Evolutionary conservation across 2,888 invertebrate genomes (phyloP), one percentile per base, ranked within the genome.

Genomic region (Synergus gifuensis): DNA sequence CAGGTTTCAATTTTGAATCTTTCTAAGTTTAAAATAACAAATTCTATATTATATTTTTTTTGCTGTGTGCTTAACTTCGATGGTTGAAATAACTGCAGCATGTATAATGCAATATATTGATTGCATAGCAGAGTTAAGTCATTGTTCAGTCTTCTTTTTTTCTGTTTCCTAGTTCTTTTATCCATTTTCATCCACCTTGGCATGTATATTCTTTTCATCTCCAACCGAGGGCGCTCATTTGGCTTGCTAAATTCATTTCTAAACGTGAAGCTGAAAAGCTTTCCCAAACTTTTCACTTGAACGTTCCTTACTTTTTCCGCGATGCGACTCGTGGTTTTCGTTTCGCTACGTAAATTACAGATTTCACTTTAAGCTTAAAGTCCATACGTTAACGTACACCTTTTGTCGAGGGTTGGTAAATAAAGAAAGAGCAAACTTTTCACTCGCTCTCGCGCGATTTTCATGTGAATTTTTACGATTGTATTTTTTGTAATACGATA

Each of bases 211-310:
- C n/a, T 73, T 22, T 28, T n/a, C 46, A 73, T 42, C 16, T 12
- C 16, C 22, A 40, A n/a, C 14, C 36, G 54, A 62, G 76, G 18
- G 22, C 18, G 76, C 78, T 79, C 77, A 81, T 82, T 83, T 82
- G 81, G 79, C 77, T 82, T 82, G 79, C 84, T 84, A 84, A 86
- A 87, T 87, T 87, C 84, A 85, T 87, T 85, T 84, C 77, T 81
- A 78, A 83, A 84, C 69, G 64, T 66, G 58, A 58, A 76, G 40
- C 76, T 76, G 76, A 28, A 62, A 76, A 76, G 76, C 44, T 76
- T 62, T 76, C 42, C 60, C 60, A 22, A 76, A 76, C 76, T 76
- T 76, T 76, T 60, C 76, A 28, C 40, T 28, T 42, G 60, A 76
- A 62, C 16, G 60, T 62, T 60, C 60, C 40, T 60, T 76, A 18